phyloP scores from a whole-genome alignment of 2,797 vertebrate genomes.

The Lutra lutra region DNA sequence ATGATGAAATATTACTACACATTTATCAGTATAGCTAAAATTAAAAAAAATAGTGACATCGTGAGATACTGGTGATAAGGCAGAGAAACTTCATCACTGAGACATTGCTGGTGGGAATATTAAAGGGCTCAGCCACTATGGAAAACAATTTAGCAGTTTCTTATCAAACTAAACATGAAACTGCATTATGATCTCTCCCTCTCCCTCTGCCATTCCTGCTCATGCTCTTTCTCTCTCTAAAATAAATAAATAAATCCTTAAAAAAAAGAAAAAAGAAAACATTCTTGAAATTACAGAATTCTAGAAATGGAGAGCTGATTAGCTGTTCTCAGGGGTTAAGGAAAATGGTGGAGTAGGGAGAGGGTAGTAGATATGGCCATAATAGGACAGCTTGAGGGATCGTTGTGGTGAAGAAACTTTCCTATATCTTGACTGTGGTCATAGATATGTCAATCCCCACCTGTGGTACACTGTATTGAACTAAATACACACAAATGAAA shows the following conservation, averaged over 20 bases:
- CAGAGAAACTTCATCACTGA: neutral
- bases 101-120: neutral
- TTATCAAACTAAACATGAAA: neutral
- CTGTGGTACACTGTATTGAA: neutral
- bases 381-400: neutral
- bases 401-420: neutral
- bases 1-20: neutral
- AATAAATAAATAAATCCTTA: neutral
- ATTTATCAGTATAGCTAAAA: neutral
- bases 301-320: neutral
- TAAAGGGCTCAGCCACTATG: neutral
- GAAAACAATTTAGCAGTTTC: neutral
- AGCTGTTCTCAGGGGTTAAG: neutral
- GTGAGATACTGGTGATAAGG: neutral
- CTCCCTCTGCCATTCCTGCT: neutral
- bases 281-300: neutral
- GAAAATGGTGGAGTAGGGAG: neutral
- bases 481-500: neutral
- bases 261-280: neutral
- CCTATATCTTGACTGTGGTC: neutral
- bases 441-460: neutral
- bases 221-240: neutral
- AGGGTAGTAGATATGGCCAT: neutral
- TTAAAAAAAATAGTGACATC: neutral
- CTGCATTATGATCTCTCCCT: neutral